A percentile compares a stretch with the other conserved stretches of the same genome.
These are phyloP conservation scores for Macrotus californicus DNA, from an alignment of 2,113 vertebrate genomes.

Conservation along the genomic window DNA sequence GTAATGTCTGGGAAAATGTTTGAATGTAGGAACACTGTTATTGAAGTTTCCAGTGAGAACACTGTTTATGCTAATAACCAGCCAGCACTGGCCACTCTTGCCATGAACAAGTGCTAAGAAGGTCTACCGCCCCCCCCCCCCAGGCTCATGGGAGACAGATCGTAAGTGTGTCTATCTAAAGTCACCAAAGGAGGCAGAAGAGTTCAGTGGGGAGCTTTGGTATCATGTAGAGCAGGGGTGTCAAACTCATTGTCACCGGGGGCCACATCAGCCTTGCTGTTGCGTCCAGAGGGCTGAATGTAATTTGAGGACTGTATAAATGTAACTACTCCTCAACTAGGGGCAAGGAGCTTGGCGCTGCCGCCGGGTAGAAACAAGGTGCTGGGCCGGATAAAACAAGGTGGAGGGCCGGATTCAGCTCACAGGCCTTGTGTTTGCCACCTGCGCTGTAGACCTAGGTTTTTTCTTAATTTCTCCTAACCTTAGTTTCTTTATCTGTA, in stretches of 20 bases:
- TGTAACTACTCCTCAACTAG: too few relatives aligned
- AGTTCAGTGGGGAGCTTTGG: not conserved
- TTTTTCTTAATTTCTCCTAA: not conserved
- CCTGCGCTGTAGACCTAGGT: not conserved
- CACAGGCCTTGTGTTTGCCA: too few relatives aligned
- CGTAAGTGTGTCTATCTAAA: not conserved
- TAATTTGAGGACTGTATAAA: too few relatives aligned
- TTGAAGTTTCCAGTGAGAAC: not conserved
- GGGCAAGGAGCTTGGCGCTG: too few relatives aligned
- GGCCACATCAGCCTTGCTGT: too few relatives aligned
- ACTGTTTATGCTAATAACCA: not conserved
- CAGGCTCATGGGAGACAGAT: not conserved
- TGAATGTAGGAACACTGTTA: not conserved
- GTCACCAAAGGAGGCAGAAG: not conserved
- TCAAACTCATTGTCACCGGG: too few relatives aligned
- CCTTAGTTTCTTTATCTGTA: not conserved
- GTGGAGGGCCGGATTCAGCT: too few relatives aligned
- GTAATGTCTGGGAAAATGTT: conserved; percentile 1
- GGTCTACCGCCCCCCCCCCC: not conserved
- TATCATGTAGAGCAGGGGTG: not conserved
- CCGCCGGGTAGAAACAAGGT: too few relatives aligned
- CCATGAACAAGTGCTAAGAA: not conserved
- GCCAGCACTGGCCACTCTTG: not conserved
- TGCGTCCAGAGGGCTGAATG: too few relatives aligned
- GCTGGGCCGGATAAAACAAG: too few relatives aligned